phyloP scores from a whole-genome alignment of 2,888 invertebrate species.

The Lasioglossum calceatum region DNA sequence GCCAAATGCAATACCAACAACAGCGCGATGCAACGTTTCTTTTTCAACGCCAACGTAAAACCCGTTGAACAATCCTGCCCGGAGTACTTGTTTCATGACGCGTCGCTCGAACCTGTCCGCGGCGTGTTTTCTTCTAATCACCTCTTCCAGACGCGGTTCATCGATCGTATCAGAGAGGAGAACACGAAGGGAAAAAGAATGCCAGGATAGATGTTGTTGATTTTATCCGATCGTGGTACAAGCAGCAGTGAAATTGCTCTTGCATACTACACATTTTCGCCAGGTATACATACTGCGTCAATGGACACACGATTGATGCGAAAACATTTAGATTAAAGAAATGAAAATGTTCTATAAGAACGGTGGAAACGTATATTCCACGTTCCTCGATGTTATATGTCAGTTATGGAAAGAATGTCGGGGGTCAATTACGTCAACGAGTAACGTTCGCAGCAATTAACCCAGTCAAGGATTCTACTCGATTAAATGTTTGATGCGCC shows the following conservation, averaged over 20 bases:
- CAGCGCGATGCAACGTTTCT: conserved; percentile 24
- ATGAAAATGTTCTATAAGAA: conserved; percentile 4
- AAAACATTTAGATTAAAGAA: neutral
- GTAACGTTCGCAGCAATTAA: conserved; percentile 38
- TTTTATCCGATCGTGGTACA: neutral
- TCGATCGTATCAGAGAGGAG: neutral
- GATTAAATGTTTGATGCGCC: conserved; percentile 31
- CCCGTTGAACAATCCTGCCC: neutral
- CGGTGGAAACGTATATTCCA: neutral
- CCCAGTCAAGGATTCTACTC: conserved; percentile 38
- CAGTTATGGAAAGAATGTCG: conserved; percentile 11
- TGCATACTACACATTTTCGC: neutral
- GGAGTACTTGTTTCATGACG: neutral
- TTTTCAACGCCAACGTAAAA: conserved; percentile 8
- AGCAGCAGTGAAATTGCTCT: neutral
- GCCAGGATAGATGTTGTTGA: neutral
- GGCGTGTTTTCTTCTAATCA: neutral
- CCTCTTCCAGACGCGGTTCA: neutral
- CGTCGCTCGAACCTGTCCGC: neutral
- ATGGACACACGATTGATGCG: neutral
- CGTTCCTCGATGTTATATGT: neutral
- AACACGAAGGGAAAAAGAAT: neutral
- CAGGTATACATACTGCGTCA: neutral
- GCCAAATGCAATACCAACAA: conserved; percentile 30
- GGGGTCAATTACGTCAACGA: conserved; percentile 26